Conservation (phyloP, 64 coral and sea anemone species). For the Stylophora pistillata region DNA sequence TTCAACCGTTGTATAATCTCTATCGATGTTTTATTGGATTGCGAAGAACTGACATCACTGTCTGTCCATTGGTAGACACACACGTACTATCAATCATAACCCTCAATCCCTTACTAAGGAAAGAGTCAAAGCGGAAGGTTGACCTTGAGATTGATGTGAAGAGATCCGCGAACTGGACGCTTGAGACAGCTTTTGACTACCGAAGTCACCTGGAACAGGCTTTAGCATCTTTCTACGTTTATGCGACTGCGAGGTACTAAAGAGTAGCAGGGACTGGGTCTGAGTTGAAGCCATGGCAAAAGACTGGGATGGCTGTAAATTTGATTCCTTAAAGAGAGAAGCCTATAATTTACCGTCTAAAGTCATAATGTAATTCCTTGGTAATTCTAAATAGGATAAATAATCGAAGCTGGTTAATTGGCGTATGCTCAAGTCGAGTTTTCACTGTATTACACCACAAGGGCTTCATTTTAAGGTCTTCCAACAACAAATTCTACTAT, state of each 20-base stretch:
- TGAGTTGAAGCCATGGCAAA: constrained; percentile 54
- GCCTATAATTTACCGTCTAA: too few species aligned
- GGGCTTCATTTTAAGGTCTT: too few species aligned
- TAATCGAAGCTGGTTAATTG: too few species aligned
- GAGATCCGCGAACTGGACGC: neutral
- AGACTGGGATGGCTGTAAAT: constrained; percentile 4
- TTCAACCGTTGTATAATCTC: too few species aligned
- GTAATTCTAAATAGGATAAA: too few species aligned
- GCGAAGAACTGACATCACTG: too few species aligned
- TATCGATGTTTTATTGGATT: too few species aligned
- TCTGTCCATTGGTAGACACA: neutral
- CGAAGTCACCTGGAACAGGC: constrained; percentile 75
- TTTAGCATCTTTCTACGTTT: constrained; percentile 34
- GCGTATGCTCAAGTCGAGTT: too few species aligned
- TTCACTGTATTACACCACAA: too few species aligned
- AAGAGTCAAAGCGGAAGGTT: neutral
- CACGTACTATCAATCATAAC: neutral
- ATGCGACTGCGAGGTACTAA: constrained; percentile 52
- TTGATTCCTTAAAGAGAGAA: constrained; percentile 3
- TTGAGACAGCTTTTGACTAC: constrained; percentile 53
- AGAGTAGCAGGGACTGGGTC: constrained; percentile 80
- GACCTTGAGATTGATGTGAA: constrained; percentile 23
- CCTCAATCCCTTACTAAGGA: too few species aligned
- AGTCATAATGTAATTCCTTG: too few species aligned
- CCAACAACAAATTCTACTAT: too few species aligned